Evolutionary conservation across 37 sponge, comb jelly and placozoan species (phyloP), one percentile per base, ranked within the genome.

Genomic region (Petrosia ficiformis): DNA sequence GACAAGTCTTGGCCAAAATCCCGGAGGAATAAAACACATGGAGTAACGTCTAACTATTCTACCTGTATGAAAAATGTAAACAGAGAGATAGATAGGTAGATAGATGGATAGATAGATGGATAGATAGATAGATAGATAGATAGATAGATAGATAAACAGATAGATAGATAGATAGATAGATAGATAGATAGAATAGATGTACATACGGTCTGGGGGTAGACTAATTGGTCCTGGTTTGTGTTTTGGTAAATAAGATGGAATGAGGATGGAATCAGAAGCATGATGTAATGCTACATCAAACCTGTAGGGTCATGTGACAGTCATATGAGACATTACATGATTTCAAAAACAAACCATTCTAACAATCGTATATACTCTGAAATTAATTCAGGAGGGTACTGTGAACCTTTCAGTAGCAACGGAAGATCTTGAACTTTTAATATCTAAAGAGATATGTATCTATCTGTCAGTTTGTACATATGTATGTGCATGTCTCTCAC

Each of bases 11-110:
- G 94, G 83, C 86, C 86, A 88, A 57, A 93, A 93, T 28, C 94
- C 94, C 57, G 86, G 94, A 40, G 94, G 94, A 71, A 93, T 93
- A 77, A 82, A 93, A 33, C 78, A 70, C 79, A 93, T 78, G 1
- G 42, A 14, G 44, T 93, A 93, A 36, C 86, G 74, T 2, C 94
- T 84, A 2, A 82, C 65, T n/a, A 86, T 78, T 40, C 68, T 65
- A 36, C 35, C 86, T 79, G 82, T 1, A 67, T 3, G 1, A 21
- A 60, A 22, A 19, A 39, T n/a, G n/a, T n/a, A n/a, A n/a, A n/a
- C n/a, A n/a, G n/a, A n/a, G n/a, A n/a, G n/a, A 37, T 61, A 30
- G 67, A 24, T 35, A 72, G 28, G 25, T 21, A 11, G 16, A 63
- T 6, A 35, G 25, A 32, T 24, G 4, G 8, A 38, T 3, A 42